Base-by-base conservation (phyloP, 2,888 invertebrate genomes). In the Himalopsyche japonica region DNA sequence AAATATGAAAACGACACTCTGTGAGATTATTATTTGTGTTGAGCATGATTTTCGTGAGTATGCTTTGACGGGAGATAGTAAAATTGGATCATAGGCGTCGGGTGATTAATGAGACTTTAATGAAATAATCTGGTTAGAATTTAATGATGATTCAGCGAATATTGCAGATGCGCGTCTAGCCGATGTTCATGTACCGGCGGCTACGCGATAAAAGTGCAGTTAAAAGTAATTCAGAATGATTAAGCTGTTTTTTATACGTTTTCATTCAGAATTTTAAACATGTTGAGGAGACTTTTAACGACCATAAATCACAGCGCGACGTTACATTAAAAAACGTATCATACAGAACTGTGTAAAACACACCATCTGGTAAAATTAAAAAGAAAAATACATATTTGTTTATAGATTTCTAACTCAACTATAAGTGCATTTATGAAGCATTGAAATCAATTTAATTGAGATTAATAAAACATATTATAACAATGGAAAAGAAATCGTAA, bases 71-170 rank as follows among this genome's bases (percentile, higher is more conserved):
- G 32, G n/a, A 76, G 76, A 76, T 76, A 70, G 32, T 49, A 81
- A 81, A 81, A 81, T 81, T 81, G 27, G 64, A 81, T 81, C 76
- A 81, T 64, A 18, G 43, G 70, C 70, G 82, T 32, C 77, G 27
- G 27, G 78, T 85, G 85, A 85, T 85, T 85, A 85, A 85, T 82
- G 85, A 83, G 83, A 81, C 79, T 83, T 85, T 82, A 81, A 85
- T 85, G 83, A 85, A 85, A 85, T 85, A 85, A 85, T 85, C 85
- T 83, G 85, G 78, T 85, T 83, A 81, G 34, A 78, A 47, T 81
- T 47, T 81, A 76, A 82, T 47, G 82, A 85, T 85, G 85, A 85
- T 43, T 82, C 83, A 79, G 83, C 83, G 82, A 49, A 82, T 57
- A 57, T 5, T 24, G 57, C 57, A 57, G 57, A 57, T 57, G 57